Base-by-base conservation (phyloP, 2,797 vertebrate species). In the Garrulus glandarius region DNA sequence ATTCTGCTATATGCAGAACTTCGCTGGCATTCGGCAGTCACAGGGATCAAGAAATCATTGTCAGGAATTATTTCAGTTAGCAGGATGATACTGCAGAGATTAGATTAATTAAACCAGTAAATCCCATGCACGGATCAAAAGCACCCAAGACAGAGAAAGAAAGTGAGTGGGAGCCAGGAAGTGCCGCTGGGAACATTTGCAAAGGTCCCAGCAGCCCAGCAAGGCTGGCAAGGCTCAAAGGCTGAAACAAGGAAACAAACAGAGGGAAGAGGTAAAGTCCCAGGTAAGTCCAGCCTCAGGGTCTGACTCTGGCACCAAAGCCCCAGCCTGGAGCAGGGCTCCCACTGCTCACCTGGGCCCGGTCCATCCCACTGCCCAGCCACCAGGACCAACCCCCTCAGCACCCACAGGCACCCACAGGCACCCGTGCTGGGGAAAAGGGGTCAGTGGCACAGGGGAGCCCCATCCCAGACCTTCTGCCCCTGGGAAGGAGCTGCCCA, bases 61-160 rank as follows among this genome's bases (percentile, higher is more conserved):
- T 95, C 94, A 71, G 91, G 97, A 96, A 97, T 96, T 65, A 97
- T 95, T 97, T 92, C 80, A 69, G 87, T 92, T 89, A 95, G 83
- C 69, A 69, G 85, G 93, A 94, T 80, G 93, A 61, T 60, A 67
- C 81, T 71, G 89, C 78, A 21, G 87, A 97, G 96, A 96, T 98
- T 89, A 96, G 92, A 97, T 97, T 97, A 97, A 97, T 98, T 98
- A 97, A 97, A 96, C 32, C 15, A n/a, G 96, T 87, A 96, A 97
- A 96, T 92, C 92, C 93, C 68, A 55, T 84, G 71, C 79, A 78
- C 0, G 3, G 76, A 94, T 91, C 60, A 92, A 76, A 97, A 93
- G 84, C 61, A 86, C 61, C 82, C 87, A 82, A 44, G 19, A 50
- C 36, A 8, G 86, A 70, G 72, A 68, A 88, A 84, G 52, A 9